Evolutionary conservation across 2,113 vertebrate species (phyloP), one percentile per base, ranked within the genome.

Genomic region (Megaptera novaeangliae): DNA sequence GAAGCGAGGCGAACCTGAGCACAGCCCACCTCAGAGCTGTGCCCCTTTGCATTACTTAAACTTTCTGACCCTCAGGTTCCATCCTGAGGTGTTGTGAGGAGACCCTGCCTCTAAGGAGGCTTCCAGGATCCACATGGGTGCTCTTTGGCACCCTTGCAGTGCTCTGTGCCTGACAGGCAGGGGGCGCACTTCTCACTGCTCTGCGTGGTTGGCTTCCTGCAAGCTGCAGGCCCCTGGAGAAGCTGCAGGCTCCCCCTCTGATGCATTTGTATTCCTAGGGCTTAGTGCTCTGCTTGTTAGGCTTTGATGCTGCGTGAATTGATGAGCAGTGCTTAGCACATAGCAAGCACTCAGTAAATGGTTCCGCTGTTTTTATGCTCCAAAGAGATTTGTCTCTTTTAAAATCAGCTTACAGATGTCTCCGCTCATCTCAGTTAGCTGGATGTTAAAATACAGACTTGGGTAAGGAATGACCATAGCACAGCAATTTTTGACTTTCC

Each of bases 391-490:
- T 96, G 92, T 93, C 74, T 97, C 95, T 80, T 81, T 91, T 46
- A 83, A 95, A 93, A 95, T 89, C 93, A 88, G 92, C 82, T 55
- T 88, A 81, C 87, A 97, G 92, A 94, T 90, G 95, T 95, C 96
- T 96, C 78, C 87, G 92, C 87, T 97, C 97, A 93, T 97, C 94
- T 91, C 91, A 94, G 86, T 95, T 94, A 94, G 93, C 57, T 68
- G 41, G 4, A 78, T 89, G 82, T 64, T 90, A 86, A 86, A 75
- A 88, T 85, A 80, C 83, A 95, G 93, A 68, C 74, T 49, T 71
- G 83, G 57, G 57, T 34, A 97, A 92, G 77, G 64, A 95, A 89
- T 92, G 93, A 55, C 88, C 92, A 55, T 31, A 61, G 34, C 86
- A 80, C 71, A 93, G 95, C 91, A 78, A 3, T 59, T 80, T 80